Conservation (phyloP, 2,113 vertebrate genomes). For the Chamaetylas fuelleborni region DNA sequence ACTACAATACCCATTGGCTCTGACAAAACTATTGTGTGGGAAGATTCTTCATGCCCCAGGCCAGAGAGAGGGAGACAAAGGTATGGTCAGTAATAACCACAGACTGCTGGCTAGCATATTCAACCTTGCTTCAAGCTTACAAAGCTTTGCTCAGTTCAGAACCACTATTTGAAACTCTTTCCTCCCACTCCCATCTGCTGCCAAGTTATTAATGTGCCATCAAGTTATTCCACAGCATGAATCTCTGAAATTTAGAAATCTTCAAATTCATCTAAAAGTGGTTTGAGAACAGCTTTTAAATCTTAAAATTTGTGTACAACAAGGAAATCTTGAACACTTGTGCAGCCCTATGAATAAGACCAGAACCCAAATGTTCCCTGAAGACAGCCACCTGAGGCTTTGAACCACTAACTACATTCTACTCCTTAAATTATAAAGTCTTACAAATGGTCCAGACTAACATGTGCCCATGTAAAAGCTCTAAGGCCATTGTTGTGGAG, state of each 20-base stretch:
- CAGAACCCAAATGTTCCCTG: neutral
- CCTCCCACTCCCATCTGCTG: slow-evolving; percentile 60
- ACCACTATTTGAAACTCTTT: neutral
- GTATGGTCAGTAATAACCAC: neutral
- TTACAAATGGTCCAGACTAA: neutral
- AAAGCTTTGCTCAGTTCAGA: slow-evolving; percentile 20
- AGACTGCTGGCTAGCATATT: neutral
- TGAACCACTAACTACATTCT: neutral
- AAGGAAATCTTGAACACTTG: neutral
- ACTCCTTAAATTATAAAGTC: neutral
- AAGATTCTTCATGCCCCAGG: neutral
- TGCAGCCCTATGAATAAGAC: neutral
- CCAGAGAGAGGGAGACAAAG: neutral
- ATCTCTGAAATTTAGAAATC: neutral
- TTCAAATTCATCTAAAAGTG: neutral
- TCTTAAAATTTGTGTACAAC: neutral
- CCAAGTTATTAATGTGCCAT: slow-evolving; percentile 44
- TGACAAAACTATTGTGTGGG: neutral
- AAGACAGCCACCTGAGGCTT: neutral
- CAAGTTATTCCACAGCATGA: neutral
- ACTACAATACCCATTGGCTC: neutral
- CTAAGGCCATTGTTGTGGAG: neutral
- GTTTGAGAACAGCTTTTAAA: slow-evolving; percentile 10
- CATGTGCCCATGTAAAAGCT: neutral
- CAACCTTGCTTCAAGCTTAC: neutral